phyloP scores from a whole-genome alignment of 1,140 invertebrate genomes.

The Colletes gigas region DNA sequence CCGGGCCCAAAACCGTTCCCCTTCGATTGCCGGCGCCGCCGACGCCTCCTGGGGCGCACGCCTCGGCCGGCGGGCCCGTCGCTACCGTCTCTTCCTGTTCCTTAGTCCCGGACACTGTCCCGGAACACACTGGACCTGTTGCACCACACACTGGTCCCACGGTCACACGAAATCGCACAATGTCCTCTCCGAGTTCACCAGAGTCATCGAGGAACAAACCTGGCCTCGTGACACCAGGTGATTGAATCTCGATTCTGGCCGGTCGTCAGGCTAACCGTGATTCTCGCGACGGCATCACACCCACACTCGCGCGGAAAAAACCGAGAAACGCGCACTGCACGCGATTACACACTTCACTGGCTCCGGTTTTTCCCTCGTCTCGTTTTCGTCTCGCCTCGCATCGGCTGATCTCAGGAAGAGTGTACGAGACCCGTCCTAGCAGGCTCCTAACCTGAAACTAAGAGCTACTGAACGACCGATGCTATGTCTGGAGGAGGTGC shows the following conservation, averaged over 20 bases:
- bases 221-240: constrained; percentile 19
- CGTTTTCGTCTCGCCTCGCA: constrained; percentile 36
- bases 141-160: constrained; percentile 52
- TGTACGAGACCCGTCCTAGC: constrained; percentile 80
- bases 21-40: constrained; percentile 58
- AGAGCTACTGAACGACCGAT: constrained; percentile 81
- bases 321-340: constrained; percentile 35
- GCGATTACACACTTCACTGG: constrained; percentile 46
- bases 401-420: constrained; percentile 67
- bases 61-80: constrained; percentile 59
- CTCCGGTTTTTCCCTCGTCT: constrained; percentile 27
- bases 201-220: constrained; percentile 40
- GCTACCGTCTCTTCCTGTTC: constrained; percentile 56
- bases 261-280: constrained; percentile 30
- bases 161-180: constrained; percentile 38
- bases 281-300: constrained; percentile 41
- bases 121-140: constrained; percentile 40
- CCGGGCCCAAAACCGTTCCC: constrained; percentile 74
- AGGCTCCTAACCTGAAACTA: constrained; percentile 83
- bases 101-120: constrained; percentile 47
- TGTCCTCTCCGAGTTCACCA: constrained; percentile 36
- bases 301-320: constrained; percentile 41
- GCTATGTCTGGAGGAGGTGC: constrained; percentile 79
- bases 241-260: constrained; percentile 13
- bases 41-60: constrained; percentile 55